These are phyloP conservation scores for Myotis brandtii DNA, from an alignment of 2,113 vertebrate genomes.

Conservation along the genomic window DNA sequence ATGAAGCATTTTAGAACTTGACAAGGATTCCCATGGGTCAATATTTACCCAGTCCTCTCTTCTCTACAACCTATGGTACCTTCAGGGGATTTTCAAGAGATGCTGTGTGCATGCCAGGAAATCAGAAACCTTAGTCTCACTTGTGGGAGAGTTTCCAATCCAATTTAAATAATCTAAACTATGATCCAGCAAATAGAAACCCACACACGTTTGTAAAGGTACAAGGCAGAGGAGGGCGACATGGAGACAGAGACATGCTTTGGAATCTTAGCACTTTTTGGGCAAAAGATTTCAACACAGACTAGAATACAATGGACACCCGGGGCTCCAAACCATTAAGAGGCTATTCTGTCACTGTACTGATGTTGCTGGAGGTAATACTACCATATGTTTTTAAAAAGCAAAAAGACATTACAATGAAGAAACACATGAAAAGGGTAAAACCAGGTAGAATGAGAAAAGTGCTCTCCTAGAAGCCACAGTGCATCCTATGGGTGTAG, in stretches of 20 bases:
- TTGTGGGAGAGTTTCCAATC: neutral
- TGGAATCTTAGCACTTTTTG: neutral
- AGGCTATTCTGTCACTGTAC: neutral
- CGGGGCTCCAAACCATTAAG: neutral
- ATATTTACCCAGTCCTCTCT: neutral
- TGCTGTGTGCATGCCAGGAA: neutral
- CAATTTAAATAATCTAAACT: neutral
- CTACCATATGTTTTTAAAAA: neutral
- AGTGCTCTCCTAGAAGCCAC: neutral
- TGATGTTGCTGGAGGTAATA: neutral
- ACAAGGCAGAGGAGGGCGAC: accelerated
- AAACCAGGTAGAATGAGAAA: neutral
- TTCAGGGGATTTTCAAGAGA: neutral
- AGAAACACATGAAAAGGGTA: neutral
- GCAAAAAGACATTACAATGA: neutral
- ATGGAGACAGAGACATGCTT: neutral
- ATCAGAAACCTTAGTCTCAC: neutral
- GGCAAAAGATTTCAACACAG: neutral
- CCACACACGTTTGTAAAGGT: neutral
- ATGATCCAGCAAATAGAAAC: neutral
- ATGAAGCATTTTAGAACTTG: neutral
- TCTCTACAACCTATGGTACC: neutral
- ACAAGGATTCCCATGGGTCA: neutral
- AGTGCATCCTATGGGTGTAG: accelerated
- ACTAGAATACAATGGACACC: neutral